Evolutionary conservation across 2,113 vertebrate species (phyloP), one percentile per base, ranked within the genome.

Genomic region (Polyodon spathula): DNA sequence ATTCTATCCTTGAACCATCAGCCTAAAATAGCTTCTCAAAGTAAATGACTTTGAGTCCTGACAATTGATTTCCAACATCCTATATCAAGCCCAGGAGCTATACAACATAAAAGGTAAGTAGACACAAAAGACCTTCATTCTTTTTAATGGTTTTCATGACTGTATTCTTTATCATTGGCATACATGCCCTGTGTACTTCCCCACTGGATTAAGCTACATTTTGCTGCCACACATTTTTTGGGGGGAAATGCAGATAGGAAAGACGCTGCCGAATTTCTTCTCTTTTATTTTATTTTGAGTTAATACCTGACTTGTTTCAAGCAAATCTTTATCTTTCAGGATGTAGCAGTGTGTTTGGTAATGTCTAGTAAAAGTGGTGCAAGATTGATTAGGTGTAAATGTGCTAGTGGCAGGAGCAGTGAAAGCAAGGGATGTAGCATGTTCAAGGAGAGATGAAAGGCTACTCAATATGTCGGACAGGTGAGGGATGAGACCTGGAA

Each of bases 341-440:
- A 52, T 44, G 53, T 71, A 62, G 54, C 39, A 46, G 5, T 56
- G 67, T 58, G 27, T 68, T 79, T 59, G 68, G 71, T 38, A 61
- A 85, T 82, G 84, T 76, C 77, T 85, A 85, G 81, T 76, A 89
- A 86, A 84, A 81, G 89, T 81, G 84, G 86, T 83, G 74, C 68
- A 81, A 90, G 83, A 90, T 88, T 87, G 86, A 92, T 87, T 84
- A 86, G 82, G 84, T 78, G 74, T 78, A 81, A 89, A 76, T 78
- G 79, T 72, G 81, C 77, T 85, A 79, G 74, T 85, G 86, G 78
- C 79, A 76, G 84, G 84, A 76, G 76, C 73, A 76, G 76, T 65
- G 76, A 79, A 81, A 78, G 59, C 46, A 80, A 72, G 79, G 79
- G 59, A 78, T 66, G 78, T 76, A 83, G 84, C 27, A 78, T 80